Conservation (phyloP, 2,113 vertebrate genomes). For the Albula goreensis region DNA sequence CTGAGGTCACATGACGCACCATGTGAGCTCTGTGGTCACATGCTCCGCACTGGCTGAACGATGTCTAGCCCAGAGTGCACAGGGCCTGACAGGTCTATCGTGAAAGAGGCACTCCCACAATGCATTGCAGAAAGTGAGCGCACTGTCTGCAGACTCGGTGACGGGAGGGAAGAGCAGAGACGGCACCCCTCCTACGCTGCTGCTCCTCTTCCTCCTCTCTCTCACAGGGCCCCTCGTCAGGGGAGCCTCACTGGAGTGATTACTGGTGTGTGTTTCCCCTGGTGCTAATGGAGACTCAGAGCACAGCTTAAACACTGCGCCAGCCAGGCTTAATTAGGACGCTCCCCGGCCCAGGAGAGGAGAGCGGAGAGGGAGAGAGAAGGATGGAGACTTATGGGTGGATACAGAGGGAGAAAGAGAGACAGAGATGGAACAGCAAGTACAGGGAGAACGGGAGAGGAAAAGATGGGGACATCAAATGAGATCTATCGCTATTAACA, state of each 20-base stretch:
- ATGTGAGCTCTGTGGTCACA: background rate
- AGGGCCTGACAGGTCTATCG: too few relatives aligned
- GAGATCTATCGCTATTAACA: too few relatives aligned
- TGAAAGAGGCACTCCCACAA: background rate
- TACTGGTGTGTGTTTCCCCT: background rate
- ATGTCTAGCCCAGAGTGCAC: too few relatives aligned
- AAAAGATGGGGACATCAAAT: too few relatives aligned
- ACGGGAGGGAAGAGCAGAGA: background rate
- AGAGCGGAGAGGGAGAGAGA: background rate
- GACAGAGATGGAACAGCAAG: background rate
- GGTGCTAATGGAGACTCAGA: background rate
- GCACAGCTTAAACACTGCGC: background rate
- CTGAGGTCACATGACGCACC: background rate
- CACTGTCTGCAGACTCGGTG: background rate
- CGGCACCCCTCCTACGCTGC: background rate
- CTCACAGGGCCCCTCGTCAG: background rate
- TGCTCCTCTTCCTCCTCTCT: background rate
- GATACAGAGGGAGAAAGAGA: background rate
- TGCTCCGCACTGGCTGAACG: background rate
- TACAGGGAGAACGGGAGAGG: background rate
- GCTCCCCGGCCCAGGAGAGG: background rate
- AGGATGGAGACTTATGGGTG: background rate
- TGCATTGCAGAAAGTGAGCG: background rate
- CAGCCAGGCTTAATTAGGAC: background rate
- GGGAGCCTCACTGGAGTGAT: background rate